Conservation (phyloP, 2,888 invertebrate genomes). For the Torymus auratus region DNA sequence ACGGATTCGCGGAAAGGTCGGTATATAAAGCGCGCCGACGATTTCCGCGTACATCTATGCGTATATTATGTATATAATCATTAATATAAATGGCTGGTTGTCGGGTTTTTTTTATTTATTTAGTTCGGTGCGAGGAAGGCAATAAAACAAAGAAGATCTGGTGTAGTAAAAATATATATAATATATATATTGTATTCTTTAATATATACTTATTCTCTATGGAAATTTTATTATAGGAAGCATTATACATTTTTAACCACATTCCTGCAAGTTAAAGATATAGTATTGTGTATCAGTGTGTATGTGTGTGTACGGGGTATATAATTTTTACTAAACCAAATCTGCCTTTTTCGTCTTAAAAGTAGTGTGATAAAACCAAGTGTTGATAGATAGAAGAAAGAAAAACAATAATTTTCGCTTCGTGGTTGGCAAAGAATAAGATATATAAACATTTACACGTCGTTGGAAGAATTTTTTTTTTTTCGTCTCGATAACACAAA, state of each 20-base stretch:
- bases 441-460: conserved; percentile 50
- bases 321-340: conserved; percentile 34
- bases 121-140: conserved; percentile 31
- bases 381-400: conserved; percentile 26
- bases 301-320: no score
- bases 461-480: conserved; percentile 37
- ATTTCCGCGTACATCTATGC: no score
- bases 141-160: conserved; percentile 11
- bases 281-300: neutral
- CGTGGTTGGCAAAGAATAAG: conserved; percentile 35
- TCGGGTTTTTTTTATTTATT: neutral
- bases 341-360: neutral
- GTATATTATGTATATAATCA: no score
- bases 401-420: conserved; percentile 43
- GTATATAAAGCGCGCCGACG: no score
- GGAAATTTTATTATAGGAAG: no score
- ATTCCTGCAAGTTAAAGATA: neutral
- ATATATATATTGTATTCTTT: neutral
- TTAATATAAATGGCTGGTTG: conserved; percentile 11
- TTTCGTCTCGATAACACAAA: conserved; percentile 47
- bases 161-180: conserved; percentile 32
- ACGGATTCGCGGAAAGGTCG: no score
- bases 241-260: neutral
- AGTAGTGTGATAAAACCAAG: conserved; percentile 34
- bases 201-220: no score